Evolutionary conservation across 2,113 vertebrate species (phyloP), one percentile per base, ranked within the genome.

Genomic region (Sisor rabdophorus): DNA sequence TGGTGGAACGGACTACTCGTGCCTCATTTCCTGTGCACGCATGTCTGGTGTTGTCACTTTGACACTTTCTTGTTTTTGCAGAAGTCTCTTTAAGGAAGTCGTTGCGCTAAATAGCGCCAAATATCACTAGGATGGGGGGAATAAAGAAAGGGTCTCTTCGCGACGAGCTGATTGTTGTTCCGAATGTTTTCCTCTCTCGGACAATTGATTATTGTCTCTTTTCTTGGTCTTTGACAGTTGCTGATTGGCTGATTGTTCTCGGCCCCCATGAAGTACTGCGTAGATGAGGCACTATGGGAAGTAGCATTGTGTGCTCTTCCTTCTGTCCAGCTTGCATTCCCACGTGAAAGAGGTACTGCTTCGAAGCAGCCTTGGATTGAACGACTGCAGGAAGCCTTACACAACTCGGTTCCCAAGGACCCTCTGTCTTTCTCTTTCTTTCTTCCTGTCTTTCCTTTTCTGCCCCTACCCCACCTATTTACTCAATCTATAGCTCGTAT

Each of bases 281-380:
- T 92, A 91, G 92, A 95, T 91, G 90, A 92, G 93, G 93, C 92
- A 94, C 93, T 91, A 89, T 89, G 93, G 95, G 95, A 97, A 98
- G 93, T 94, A 91, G 94, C 93, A 99, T 98, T 99, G 96, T 98
- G 93, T 94, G 93, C 92, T 91, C 92, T 92, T 96, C 94, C 93
- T 94, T 91, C 89, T 92, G 87, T 92, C 94, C 88, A 93, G 94
- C 92, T 91, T 92, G 91, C 92, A 96, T 99, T 99, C 97, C 96
- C 96, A 99, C 89, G 95, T 95, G 95, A 97, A 97, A 94, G 91
- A 93, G 93, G 91, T 93, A 91, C 92, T 91, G 92, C 91, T 89
- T 90, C 86, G 91, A 89, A 69, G 91, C 93, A 86, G 89, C 85
- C 68, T 89, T 80, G 88, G 90, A 92, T 90, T 89, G 91, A 92